These are phyloP conservation scores for Ametastegia equiseti DNA, from an alignment of 2,888 invertebrate genomes.

Conservation along the genomic window DNA sequence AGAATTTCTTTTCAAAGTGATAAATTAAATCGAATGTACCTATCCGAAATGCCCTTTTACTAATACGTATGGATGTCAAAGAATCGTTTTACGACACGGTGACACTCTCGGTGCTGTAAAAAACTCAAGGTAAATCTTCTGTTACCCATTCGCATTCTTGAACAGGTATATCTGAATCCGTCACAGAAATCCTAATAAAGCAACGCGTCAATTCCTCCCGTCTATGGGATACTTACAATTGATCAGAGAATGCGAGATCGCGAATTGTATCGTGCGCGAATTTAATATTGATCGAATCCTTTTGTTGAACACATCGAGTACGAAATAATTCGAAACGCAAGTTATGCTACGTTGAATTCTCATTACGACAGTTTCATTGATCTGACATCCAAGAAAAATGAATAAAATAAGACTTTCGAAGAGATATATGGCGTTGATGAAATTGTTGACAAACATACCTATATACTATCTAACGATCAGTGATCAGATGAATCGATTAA, in stretches of 20 bases:
- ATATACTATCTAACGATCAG: not conserved
- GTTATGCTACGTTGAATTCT: constrained; percentile 15
- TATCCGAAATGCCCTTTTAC: not conserved
- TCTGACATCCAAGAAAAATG: not conserved
- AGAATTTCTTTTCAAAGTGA: constrained; percentile 20
- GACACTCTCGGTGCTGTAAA: not conserved
- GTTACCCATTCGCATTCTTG: not conserved
- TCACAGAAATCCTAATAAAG: constrained; percentile 21
- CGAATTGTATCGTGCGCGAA: not conserved
- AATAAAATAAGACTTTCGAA: not conserved
- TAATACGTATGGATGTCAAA: not conserved
- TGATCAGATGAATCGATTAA: not conserved
- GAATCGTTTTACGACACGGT: not conserved
- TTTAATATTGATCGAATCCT: constrained; percentile 14
- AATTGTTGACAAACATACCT: constrained; percentile 9
- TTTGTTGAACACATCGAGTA: not conserved
- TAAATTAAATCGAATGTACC: constrained; percentile 5
- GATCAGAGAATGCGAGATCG: not conserved
- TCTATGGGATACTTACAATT: not conserved
- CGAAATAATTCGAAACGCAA: not conserved
- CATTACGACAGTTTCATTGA: constrained; percentile 17
- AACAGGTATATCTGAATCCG: not conserved
- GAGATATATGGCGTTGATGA: not conserved
- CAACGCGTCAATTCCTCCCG: not conserved
- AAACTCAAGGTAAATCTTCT: not conserved